Base-by-base conservation (phyloP, 2,888 invertebrate species). In the Orchestes rusci region DNA sequence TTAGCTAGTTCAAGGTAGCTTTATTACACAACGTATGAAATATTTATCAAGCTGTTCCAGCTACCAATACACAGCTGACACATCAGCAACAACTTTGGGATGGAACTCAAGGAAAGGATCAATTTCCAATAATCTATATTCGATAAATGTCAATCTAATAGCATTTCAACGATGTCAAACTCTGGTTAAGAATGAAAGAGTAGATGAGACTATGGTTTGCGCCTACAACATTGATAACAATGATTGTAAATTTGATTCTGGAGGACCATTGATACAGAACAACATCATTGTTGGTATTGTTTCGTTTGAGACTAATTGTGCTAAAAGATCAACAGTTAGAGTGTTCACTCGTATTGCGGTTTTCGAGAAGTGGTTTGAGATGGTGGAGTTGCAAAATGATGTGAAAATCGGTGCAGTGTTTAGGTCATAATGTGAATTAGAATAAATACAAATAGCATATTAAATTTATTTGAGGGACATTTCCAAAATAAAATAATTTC, bases 321-420 rank as follows among this genome's bases (percentile, higher is more conserved):
- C 45, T 2, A 50, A 43, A 16, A 48, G 51, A 16, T 31, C 32
- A 7, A 45, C 48, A 23, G 56, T 56, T 4, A 48, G 53, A 33
- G 53, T 55, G n/a, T 59, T 56, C 39, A 57, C 54, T 8, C 55
- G 56, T 34, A 46, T 57, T 12, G 45, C 52, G 7, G 50, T 45
- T 30, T 54, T 55, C 32, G 56, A 59, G 39, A 40, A 51, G 3
- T 59, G 59, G 59, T 49, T 59, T 17, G 20, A 34, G 8, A 23
- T 43, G 16, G 48, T 56, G 4, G 55, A 53, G 28, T 40, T 44
- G n/a, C 34, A 45, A 10, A 47, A 39, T 18, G 37, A 40, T 5
- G 32, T 52, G 18, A 53, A 39, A 32, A 50, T 56, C 28, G 52
- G 46, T 2, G 48, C 36, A 4, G 20, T 16, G 16, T 48, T 51